phyloP scores from a whole-genome alignment of 2,888 invertebrate species.

The Tenthredo mesomela region DNA sequence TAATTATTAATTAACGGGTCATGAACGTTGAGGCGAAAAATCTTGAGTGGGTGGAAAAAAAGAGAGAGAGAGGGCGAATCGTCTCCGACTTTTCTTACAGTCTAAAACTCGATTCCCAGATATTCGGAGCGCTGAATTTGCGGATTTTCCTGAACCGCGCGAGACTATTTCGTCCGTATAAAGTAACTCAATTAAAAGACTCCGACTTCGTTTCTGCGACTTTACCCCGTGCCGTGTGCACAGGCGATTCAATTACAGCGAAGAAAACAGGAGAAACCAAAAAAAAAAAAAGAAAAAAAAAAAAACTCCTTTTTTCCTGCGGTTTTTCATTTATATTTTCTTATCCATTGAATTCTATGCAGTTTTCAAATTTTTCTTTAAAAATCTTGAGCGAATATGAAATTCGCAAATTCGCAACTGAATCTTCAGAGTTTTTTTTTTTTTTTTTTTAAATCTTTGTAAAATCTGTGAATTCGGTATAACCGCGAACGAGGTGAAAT shows the following conservation, averaged over 20 bases:
- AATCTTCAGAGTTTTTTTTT: no score
- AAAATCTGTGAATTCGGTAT: neutral
- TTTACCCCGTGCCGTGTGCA: neutral
- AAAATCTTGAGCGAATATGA: neutral
- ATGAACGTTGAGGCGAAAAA: neutral
- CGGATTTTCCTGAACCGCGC: constrained; percentile 1
- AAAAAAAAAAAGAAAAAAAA: neutral
- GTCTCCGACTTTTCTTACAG: neutral
- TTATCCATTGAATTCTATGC: no score
- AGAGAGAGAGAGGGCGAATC: neutral
- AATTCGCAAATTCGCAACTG: neutral
- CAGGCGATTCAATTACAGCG: neutral
- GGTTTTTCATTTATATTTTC: constrained; percentile 66
- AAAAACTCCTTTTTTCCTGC: constrained; percentile 23
- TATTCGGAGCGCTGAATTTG: neutral
- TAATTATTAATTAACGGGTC: neutral
- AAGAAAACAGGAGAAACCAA: neutral
- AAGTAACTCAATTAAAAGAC: constrained; percentile 40
- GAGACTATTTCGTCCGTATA: constrained; percentile 2
- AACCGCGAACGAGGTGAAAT: neutral
- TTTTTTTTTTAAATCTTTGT: neutral
- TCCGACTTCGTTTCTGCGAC: neutral
- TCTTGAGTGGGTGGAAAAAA: neutral
- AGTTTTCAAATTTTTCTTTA: no score
- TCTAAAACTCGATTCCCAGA: neutral